Percentiles rank a stretch among this genome's conserved stretches.
Evolutionary conservation across 1,140 invertebrate genomes (phyloP).

Genomic region (Hestina assimilis): DNA sequence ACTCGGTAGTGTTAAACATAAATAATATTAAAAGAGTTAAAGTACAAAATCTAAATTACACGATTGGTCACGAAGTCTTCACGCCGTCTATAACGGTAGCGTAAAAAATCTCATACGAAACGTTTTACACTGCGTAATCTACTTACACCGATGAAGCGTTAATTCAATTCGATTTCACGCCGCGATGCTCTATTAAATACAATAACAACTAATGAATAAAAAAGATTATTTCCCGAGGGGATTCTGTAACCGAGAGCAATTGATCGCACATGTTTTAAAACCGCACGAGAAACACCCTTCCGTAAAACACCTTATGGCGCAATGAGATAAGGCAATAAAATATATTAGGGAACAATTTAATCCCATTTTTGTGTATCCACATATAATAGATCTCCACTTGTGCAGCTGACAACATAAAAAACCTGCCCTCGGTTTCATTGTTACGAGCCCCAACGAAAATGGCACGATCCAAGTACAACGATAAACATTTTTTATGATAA

Average conservation of each 20-base stretch:
- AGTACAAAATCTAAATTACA: constrained; percentile 23
- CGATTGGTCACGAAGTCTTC: constrained; percentile 32
- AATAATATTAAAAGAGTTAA: constrained; percentile 21
- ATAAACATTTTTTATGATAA: constrained; percentile 31
- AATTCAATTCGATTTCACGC: constrained; percentile 47
- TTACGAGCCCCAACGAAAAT: constrained; percentile 25
- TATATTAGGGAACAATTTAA: constrained; percentile 38
- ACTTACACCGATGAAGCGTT: constrained; percentile 37
- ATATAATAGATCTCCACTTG: constrained; percentile 54
- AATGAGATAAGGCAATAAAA: constrained; percentile 20
- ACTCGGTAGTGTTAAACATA: constrained; percentile 1
- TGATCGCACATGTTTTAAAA: constrained; percentile 40
- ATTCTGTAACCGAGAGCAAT: constrained; percentile 4
- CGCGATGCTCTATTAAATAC: constrained; percentile 45
- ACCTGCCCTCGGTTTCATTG: constrained; percentile 31
- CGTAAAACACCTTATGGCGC: constrained; percentile 19
- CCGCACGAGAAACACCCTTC: constrained; percentile 14
- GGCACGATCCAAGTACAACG: constrained; percentile 28
- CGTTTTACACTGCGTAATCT: constrained; percentile 18
- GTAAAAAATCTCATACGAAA: constrained; percentile 39
- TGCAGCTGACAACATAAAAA: constrained; percentile 63
- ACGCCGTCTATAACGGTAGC: constrained; percentile 32
- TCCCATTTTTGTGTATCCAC: constrained; percentile 40
- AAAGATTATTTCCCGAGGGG: constrained; percentile 43
- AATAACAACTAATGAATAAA: constrained; percentile 60